Percentiles rank a stretch among this genome's conserved stretches.
Conservation (phyloP, 2,888 invertebrate genomes). For the Belgica antarctica region DNA sequence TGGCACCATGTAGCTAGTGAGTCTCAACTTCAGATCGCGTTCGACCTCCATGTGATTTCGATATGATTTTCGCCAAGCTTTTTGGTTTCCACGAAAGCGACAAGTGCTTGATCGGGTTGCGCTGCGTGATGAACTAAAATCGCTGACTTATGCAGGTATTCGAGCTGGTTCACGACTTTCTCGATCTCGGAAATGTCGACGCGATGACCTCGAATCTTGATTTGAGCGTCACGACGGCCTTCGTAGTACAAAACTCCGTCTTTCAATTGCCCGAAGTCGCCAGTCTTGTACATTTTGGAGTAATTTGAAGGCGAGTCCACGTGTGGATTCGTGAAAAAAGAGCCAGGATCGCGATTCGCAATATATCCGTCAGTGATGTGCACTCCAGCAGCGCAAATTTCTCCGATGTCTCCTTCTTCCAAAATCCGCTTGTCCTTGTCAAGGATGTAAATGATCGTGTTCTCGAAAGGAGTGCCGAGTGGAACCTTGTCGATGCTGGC, state of each 20-base stretch:
- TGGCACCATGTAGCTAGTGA: slow-evolving; percentile 9
- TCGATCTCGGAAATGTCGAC: slow-evolving; percentile 79
- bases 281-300: slow-evolving; percentile 66
- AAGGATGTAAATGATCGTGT: slow-evolving; percentile 70
- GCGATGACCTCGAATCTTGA: slow-evolving; percentile 75
- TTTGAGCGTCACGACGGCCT: slow-evolving; percentile 69
- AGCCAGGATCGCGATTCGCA: slow-evolving; percentile 63
- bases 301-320: background rate
- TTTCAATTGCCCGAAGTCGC: slow-evolving; percentile 69
- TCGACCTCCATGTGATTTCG: no score
- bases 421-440: slow-evolving; percentile 67
- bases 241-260: slow-evolving; percentile 66
- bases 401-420: slow-evolving; percentile 66
- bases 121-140: background rate
- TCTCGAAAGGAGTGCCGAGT: slow-evolving; percentile 60
- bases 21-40: background rate
- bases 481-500: background rate
- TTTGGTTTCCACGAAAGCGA: background rate
- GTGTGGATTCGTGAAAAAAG: slow-evolving; percentile 60
- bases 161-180: background rate
- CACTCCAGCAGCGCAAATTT: slow-evolving; percentile 69
- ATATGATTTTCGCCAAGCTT: no score
- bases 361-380: slow-evolving; percentile 74
- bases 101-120: background rate
- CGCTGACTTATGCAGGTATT: background rate